phyloP scores from a whole-genome alignment of 2,113 vertebrate genomes.

The Dasyurus viverrinus region DNA sequence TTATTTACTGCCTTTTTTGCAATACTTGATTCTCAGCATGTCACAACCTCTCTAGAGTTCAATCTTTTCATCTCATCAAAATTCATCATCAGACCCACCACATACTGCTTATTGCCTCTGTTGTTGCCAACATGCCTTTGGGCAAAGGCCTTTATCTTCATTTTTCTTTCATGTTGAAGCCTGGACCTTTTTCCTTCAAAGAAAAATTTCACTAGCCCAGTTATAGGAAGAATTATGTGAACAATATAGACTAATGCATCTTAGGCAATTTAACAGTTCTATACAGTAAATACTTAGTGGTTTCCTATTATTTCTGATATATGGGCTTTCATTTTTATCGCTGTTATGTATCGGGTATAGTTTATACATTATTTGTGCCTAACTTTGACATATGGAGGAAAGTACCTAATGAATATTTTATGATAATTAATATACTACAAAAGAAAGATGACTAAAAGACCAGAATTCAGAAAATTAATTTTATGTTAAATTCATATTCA shows the following conservation, averaged over 20 bases:
- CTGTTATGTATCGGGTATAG: background rate
- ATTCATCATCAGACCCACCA: background rate
- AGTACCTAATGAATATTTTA: slow-evolving; percentile 5
- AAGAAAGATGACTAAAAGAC: background rate
- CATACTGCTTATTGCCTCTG: background rate
- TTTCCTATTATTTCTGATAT: background rate
- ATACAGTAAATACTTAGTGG: background rate
- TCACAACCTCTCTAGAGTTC: background rate
- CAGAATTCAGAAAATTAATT: background rate
- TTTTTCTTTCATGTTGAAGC: slow-evolving; percentile 1
- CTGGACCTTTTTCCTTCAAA: background rate
- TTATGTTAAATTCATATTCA: background rate
- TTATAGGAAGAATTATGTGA: background rate
- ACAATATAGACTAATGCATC: background rate
- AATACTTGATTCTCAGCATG: background rate
- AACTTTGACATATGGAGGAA: background rate
- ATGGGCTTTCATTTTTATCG: background rate
- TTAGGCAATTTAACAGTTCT: background rate
- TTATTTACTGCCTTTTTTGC: background rate
- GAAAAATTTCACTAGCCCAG: background rate
- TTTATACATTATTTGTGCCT: slow-evolving; percentile 2
- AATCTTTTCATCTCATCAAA: background rate
- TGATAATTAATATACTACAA: background rate
- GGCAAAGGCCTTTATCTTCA: background rate
- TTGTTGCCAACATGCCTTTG: background rate